phyloP scores from a whole-genome alignment of 2,113 vertebrate genomes.

The Gallinago media region DNA sequence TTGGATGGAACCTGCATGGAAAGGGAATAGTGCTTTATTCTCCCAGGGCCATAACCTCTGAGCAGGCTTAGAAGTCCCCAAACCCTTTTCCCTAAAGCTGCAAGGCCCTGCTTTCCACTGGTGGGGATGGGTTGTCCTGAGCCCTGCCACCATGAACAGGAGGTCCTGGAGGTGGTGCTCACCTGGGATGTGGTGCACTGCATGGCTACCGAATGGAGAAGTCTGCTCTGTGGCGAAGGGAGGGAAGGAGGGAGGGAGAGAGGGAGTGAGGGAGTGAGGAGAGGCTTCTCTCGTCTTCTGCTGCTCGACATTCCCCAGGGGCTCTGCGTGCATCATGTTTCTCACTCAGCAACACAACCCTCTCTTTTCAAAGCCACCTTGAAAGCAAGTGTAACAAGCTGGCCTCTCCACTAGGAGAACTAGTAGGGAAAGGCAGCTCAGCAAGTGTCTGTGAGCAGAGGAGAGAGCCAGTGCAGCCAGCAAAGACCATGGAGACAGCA shows the following conservation, averaged over 20 bases:
- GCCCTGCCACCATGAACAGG: not conserved
- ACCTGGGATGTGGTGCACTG: not conserved
- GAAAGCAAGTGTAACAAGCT: not conserved
- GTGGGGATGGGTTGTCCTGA: not conserved
- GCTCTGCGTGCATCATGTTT: not conserved
- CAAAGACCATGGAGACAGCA: not conserved
- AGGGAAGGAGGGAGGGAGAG: not conserved
- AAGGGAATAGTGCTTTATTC: not conserved
- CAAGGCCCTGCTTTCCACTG: not conserved
- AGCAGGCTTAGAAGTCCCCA: not conserved
- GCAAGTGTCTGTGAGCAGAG: not conserved
- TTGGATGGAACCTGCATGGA: not conserved
- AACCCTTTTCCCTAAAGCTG: not conserved
- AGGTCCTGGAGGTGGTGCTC: not conserved
- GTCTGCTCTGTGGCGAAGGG: not conserved
- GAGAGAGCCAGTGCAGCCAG: not conserved
- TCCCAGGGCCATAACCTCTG: not conserved
- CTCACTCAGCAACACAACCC: not conserved
- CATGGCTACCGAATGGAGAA: fast-evolving
- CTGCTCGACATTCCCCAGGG: not conserved
- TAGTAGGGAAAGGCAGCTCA: not conserved
- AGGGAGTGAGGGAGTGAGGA: not conserved
- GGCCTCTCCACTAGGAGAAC: not conserved
- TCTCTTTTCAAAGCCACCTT: not conserved
- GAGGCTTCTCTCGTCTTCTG: not conserved